Evolutionary conservation across 2,888 invertebrate genomes (phyloP).

Genomic region (Andricus quercusramuli): DNA sequence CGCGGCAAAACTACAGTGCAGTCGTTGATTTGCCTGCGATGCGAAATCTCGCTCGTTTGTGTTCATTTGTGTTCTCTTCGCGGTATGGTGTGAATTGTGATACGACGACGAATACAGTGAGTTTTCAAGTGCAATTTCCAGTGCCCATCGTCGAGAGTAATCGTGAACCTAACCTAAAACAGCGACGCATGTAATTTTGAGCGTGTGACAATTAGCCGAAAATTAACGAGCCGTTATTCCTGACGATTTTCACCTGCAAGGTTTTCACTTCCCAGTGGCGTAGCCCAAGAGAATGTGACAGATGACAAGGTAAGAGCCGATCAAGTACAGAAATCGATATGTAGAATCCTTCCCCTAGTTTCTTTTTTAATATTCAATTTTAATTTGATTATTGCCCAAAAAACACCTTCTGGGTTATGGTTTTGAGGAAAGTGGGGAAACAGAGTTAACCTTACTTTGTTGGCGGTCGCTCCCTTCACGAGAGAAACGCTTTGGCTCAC

Average conservation of each 20-base stretch:
- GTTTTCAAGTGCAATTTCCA: background rate
- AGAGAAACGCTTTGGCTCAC: constrained; percentile 35
- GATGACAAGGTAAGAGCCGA: constrained; percentile 24
- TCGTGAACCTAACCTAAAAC: background rate
- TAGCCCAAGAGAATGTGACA: constrained; percentile 29
- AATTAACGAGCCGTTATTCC: background rate
- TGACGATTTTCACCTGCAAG: constrained; percentile 33
- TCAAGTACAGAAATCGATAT: background rate
- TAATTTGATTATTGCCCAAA: background rate
- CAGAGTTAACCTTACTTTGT: constrained; percentile 40
- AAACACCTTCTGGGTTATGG: background rate
- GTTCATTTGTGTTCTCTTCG: background rate
- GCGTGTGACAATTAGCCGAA: background rate
- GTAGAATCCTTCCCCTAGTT: background rate
- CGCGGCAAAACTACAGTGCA: background rate
- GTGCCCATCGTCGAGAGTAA: background rate
- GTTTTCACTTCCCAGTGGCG: constrained; percentile 40
- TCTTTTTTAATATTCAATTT: background rate
- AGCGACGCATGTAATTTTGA: background rate
- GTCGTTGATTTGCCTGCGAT: no score
- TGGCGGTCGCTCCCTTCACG: background rate
- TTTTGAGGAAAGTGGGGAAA: background rate
- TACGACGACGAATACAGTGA: constrained; percentile 25
- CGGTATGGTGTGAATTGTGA: constrained; percentile 20
- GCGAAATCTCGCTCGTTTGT: constrained; percentile 3